A percentile compares a stretch with the other conserved stretches of the same genome.
Evolutionary conservation across 2,797 vertebrate species (phyloP).

Genomic region (Epinephelus coioides): DNA sequence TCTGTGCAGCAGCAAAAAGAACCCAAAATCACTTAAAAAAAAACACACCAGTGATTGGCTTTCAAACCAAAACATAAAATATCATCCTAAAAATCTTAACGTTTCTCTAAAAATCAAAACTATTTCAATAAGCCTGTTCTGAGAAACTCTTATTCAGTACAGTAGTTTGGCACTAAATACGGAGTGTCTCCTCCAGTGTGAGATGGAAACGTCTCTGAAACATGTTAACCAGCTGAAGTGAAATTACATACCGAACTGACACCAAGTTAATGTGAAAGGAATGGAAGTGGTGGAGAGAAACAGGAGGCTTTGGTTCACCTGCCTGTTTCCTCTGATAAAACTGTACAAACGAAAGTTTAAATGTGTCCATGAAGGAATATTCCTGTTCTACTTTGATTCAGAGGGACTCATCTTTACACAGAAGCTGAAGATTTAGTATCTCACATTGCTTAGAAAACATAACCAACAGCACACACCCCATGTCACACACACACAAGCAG

Average conservation of each 20-base stretch:
- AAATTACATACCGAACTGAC: not conserved
- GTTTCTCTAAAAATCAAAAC: constrained; percentile 39
- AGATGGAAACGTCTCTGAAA: constrained; percentile 4
- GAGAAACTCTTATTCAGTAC: not conserved
- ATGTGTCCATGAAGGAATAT: not conserved
- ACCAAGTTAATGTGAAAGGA: not conserved
- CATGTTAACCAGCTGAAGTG: not conserved
- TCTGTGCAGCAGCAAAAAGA: constrained; percentile 59
- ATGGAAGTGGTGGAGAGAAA: not conserved
- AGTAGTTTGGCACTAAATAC: constrained; percentile 9
- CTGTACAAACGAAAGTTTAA: not conserved
- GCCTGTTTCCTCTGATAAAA: not conserved
- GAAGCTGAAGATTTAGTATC: not conserved
- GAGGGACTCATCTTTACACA: not conserved
- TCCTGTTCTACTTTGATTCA: not conserved
- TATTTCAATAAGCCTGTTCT: not conserved
- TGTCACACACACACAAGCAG: not conserved
- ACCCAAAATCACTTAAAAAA: constrained; percentile 28
- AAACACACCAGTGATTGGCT: constrained; percentile 29
- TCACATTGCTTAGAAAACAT: not conserved
- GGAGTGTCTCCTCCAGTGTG: not conserved
- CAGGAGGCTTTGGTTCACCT: not conserved
- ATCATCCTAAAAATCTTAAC: not conserved
- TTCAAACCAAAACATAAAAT: constrained; percentile 41
- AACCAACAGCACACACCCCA: not conserved